These are phyloP conservation scores for Ephestia elutella DNA, from an alignment of 1,140 invertebrate species.

Conservation along the genomic window DNA sequence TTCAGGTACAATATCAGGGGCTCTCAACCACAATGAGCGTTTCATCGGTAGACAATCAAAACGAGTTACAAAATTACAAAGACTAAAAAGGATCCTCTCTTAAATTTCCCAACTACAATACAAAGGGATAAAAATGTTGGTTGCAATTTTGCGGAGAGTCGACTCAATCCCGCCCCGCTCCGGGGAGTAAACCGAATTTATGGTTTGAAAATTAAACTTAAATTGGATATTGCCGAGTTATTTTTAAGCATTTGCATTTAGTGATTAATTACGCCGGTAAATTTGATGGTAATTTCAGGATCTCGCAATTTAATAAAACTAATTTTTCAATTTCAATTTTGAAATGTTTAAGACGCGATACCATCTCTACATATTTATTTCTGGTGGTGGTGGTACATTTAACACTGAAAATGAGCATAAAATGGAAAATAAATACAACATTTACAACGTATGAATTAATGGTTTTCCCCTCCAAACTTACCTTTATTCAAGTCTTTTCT, in stretches of 20 bases:
- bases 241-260: conserved; percentile 57
- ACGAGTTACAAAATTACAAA: conserved; percentile 56
- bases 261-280: conserved; percentile 36
- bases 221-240: conserved; percentile 65
- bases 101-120: conserved; percentile 56
- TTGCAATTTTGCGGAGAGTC: conserved; percentile 60
- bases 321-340: background rate
- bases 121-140: conserved; percentile 68
- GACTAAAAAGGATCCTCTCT: conserved; percentile 50
- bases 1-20: conserved; percentile 17
- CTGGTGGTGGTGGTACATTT: too few species aligned
- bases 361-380: background rate
- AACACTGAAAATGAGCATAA: too few species aligned
- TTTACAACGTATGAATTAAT: background rate
- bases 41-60: conserved; percentile 50
- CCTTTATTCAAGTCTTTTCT: conserved; percentile 9
- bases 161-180: conserved; percentile 54
- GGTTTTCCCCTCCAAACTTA: background rate
- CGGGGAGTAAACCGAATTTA: conserved; percentile 70
- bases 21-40: conserved; percentile 29
- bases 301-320: conserved; percentile 11
- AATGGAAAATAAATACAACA: too few species aligned
- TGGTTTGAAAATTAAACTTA: conserved; percentile 71
- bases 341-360: background rate
- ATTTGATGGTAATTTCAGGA: conserved; percentile 41